Base-by-base conservation (phyloP, 1,140 invertebrate species). In the Drosophila kepulauana region DNA sequence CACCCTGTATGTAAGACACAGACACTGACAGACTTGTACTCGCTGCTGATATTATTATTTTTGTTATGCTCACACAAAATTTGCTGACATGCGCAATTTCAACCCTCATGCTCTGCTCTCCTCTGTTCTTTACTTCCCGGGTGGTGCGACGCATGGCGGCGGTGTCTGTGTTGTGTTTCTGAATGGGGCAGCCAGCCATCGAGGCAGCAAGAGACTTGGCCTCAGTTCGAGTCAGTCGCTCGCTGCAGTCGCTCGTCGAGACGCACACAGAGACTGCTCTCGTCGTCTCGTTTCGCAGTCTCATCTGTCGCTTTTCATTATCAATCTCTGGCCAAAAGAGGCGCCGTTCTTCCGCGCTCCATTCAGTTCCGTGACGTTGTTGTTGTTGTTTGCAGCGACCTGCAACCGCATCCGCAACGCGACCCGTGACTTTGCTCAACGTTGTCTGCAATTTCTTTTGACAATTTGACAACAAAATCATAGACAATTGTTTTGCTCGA, bases 21-120 rank as follows among this genome's bases (percentile, higher is more conserved):
- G n/a, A 20, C 35, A 43, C 25, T 16, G 49, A 35, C 59, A 54
- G 49, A 35, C 59, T 46, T 52, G n/a, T 54, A 33, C 41, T 48
- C 16, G 46, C 15, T 20, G 15, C 52, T 58, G 56, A 38, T 73
- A 67, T 67, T 67, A 62, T 74, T 25, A 25, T 25, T 25, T 63
- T 57, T 70, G 33, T 64, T 80, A 63, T 51, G 51, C 72, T 80
- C 61, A 58, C 20, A 41, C 52, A 35, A 49, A 57, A 76, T 82
- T 16, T 69, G 81, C 81, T 91, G 86, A 90, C 86, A 85, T 82
- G 79, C 79, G 86, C 86, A 90, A 46, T 75, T 80, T 74, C 46
- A 71, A 76, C 82, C 85, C 81, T 76, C 73, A 28, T 11, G 43
- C 54, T 41, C 51, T 76, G 65, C 63, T 69, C 35, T 33, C 0